A percentile compares a stretch with the other conserved stretches of the same genome.
Evolutionary conservation across 1,140 invertebrate genomes (phyloP).

Genomic region (Drosophila teissieri): DNA sequence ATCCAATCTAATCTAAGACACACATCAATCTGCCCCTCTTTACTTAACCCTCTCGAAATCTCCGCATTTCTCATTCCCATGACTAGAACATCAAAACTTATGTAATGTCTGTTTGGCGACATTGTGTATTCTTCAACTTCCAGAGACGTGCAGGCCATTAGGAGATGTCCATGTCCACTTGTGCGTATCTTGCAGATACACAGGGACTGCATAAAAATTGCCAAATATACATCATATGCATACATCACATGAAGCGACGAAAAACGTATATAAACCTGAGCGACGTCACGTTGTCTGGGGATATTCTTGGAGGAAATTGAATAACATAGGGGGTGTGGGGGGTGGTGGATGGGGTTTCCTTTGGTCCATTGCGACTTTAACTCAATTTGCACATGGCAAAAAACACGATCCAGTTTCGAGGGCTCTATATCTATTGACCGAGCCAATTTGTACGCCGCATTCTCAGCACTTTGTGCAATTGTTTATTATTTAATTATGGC

Average conservation of each 20-base stretch:
- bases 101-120: slow-evolving; percentile 23
- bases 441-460: slow-evolving; percentile 45
- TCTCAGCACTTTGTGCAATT: slow-evolving; percentile 53
- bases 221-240: slow-evolving; percentile 46
- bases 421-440: slow-evolving; percentile 39
- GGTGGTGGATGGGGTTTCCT: slow-evolving; percentile 15
- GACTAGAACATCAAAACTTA: slow-evolving; percentile 26
- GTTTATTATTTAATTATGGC: slow-evolving; percentile 70
- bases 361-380: slow-evolving; percentile 56
- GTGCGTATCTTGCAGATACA: slow-evolving; percentile 51
- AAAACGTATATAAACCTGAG: slow-evolving; percentile 7
- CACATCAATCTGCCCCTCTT: slow-evolving; percentile 34
- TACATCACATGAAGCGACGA: slow-evolving; percentile 31
- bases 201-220: slow-evolving; percentile 47
- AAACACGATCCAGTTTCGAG: slow-evolving; percentile 34
- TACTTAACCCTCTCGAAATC: slow-evolving; percentile 19
- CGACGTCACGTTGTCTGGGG: slow-evolving; percentile 50
- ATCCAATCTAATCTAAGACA: slow-evolving; percentile 47
- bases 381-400: slow-evolving; percentile 55
- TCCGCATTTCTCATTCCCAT: slow-evolving; percentile 8
- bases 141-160: slow-evolving; percentile 31
- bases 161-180: slow-evolving; percentile 17
- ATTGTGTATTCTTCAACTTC: slow-evolving; percentile 9
- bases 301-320: background rate
- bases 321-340: background rate